Conservation (phyloP, 2,797 vertebrate species). For the Periparus ater region DNA sequence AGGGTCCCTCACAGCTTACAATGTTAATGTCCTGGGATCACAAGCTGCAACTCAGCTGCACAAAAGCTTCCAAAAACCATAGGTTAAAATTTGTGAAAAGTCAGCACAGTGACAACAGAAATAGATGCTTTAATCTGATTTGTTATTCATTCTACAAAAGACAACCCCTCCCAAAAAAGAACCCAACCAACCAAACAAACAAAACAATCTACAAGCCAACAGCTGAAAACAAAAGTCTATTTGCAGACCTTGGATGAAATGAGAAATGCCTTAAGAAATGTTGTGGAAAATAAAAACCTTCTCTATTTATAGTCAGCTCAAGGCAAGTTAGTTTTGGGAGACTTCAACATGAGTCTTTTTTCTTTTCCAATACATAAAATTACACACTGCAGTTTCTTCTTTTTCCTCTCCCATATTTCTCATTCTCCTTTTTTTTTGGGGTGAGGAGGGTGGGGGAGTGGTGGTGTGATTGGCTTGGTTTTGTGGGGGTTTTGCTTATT, state of each 20-base stretch:
- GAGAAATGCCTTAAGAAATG: constrained; percentile 16
- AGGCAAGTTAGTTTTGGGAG: background rate
- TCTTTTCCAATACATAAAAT: background rate
- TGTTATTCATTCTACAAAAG: background rate
- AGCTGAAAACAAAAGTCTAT: background rate
- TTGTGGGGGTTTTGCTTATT: rapidly evolving
- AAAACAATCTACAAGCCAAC: background rate
- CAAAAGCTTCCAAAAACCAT: background rate
- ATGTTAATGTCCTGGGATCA: background rate
- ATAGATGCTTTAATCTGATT: background rate
- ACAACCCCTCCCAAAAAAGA: rapidly evolving
- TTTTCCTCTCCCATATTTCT: background rate
- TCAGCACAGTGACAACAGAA: background rate
- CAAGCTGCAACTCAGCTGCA: background rate
- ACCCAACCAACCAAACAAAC: rapidly evolving
- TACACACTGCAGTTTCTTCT: background rate
- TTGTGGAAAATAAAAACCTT: constrained; percentile 18
- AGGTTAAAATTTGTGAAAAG: background rate
- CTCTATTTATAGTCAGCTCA: constrained; percentile 1
- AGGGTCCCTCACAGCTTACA: background rate
- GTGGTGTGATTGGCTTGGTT: background rate
- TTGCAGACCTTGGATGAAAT: background rate
- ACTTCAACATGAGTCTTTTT: background rate
- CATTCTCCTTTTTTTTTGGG: background rate
- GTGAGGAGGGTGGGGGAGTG: rapidly evolving